Percentiles rank a stretch among this genome's conserved stretches.
Conservation (phyloP, 2,888 invertebrate genomes). For the Entomobrya multifasciata region DNA sequence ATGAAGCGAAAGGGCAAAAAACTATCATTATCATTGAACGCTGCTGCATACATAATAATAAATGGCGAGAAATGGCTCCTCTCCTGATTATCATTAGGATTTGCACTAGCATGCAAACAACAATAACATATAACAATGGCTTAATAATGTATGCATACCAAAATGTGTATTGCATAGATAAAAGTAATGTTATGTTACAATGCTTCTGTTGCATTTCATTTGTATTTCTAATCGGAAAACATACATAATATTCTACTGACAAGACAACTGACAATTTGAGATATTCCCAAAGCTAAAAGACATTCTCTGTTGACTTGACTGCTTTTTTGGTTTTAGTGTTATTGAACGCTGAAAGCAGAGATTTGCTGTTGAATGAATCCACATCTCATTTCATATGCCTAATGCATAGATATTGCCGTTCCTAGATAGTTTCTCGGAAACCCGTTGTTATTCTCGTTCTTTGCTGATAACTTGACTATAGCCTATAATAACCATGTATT, state of each 20-base stretch:
- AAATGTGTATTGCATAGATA: background rate
- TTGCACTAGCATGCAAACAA: background rate
- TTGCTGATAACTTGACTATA: background rate
- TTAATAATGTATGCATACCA: background rate
- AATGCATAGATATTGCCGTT: no score
- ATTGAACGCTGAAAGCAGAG: no score
- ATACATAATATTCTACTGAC: no score
- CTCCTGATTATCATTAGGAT: slow-evolving; percentile 45
- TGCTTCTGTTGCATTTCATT: slow-evolving; percentile 1
- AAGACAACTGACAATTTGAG: no score
- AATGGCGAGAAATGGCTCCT: slow-evolving; percentile 46
- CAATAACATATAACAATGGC: slow-evolving; percentile 9
- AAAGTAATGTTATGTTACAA: background rate
- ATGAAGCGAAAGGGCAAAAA: slow-evolving; percentile 47
- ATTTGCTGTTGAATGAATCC: no score
- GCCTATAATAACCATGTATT: background rate
- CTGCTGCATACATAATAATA: background rate
- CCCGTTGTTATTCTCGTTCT: background rate
- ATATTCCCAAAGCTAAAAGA: no score
- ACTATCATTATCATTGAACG: background rate
- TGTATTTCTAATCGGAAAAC: no score
- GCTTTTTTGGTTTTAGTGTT: no score
- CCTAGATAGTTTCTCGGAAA: slow-evolving; percentile 5
- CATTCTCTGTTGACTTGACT: no score
- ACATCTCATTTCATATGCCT: no score